Conservation (phyloP, 2,113 vertebrate species). For the Chrysemys picta region DNA sequence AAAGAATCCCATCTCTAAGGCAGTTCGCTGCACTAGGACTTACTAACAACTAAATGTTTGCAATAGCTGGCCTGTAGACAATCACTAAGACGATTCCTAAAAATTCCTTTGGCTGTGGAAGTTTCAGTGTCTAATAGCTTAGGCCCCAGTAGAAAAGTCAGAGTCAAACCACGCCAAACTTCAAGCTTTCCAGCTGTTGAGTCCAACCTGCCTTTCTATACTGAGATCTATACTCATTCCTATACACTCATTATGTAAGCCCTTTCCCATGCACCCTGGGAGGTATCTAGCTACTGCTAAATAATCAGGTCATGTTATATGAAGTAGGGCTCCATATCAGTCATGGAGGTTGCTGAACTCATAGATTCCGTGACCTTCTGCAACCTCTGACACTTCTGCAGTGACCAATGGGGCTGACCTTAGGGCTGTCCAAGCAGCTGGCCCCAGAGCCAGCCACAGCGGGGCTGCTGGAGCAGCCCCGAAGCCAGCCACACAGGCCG, state of each 20-base stretch:
- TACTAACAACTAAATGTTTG: no score
- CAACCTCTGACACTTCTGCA: no score
- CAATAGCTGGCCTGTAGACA: neutral
- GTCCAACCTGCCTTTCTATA: neutral
- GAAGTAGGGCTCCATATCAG: no score
- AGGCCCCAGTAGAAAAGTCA: accelerated
- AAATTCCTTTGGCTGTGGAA: neutral
- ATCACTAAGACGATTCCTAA: neutral
- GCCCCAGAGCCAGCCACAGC: no score
- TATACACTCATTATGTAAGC: neutral
- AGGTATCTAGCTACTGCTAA: neutral
- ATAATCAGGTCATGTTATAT: neutral
- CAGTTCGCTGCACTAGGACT: neutral
- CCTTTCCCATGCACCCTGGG: neutral
- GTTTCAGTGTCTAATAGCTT: neutral
- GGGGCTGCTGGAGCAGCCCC: no score
- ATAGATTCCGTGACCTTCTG: no score
- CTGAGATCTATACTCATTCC: neutral
- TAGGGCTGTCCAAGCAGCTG: no score
- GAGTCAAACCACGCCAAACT: neutral
- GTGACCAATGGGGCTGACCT: no score
- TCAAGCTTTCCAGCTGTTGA: neutral
- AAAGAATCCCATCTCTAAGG: neutral
- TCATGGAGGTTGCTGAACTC: no score
- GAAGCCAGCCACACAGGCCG: no score